Evolutionary conservation across 2,888 invertebrate species (phyloP), one percentile per base, ranked within the genome.

Genomic region (Eristalinus sepulchralis): DNA sequence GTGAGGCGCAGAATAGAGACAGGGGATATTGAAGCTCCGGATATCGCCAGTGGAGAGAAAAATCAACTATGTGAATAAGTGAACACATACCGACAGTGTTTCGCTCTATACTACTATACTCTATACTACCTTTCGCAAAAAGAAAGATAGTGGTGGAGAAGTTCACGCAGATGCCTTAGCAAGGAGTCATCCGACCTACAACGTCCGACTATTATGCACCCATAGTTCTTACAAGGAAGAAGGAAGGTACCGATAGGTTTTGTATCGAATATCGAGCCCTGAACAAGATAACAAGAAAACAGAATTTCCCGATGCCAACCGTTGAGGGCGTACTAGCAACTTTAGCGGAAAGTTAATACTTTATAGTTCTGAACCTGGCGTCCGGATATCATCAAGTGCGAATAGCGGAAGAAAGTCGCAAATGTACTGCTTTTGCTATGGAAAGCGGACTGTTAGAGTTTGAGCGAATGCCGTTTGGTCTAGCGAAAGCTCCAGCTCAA

Each of bases 211-310:
- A 89, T 68, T 88, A 90, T 3, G 36, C 71, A n/a, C 88, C 88
- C 10, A 71, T 86, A 24, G 77, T 82, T 13, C 55, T 91, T 10
- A 89, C 90, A 0, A 88, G 88, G 62, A 85, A 85, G 24, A 79
- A 79, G 17, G 73, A 70, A 17, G 76, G 67, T 13, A 64, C 24
- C n/a, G n/a, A n/a, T n/a, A n/a, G 17, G 27, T 33, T 84, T 83
- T 92, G 91, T 78, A 89, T 92, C 0, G 91, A 92, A 73, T 93
- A 90, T 80, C 75, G 92, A 20, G 75, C 22, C 9, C 31, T 77
- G 8, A 83, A 72, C 17, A 47, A 47, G 8, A 9, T 47, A n/a
- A 47, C n/a, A 13, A 13, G 2, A n/a, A 47, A 9, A 17, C 47
- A 17, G 17, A 17, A 0, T 3, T 22, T 57, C 57, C 57, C 57